phyloP scores from a whole-genome alignment of 1,140 invertebrate genomes.

The Melanaphis sacchari region DNA sequence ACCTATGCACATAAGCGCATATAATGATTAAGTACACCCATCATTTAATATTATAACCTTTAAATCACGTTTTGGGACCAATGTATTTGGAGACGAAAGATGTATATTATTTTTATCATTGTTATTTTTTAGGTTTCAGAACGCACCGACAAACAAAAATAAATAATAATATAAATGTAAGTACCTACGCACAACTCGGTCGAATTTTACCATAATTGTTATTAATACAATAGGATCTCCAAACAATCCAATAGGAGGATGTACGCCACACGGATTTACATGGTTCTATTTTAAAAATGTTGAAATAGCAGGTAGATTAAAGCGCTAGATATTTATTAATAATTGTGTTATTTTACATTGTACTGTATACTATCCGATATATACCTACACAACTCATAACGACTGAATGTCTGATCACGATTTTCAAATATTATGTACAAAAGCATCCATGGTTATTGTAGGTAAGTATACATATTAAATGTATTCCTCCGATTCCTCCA shows the following conservation, averaged over 20 bases:
- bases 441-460: not conserved
- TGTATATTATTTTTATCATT: not conserved
- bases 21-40: not conserved
- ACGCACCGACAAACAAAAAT: not conserved
- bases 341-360: not conserved
- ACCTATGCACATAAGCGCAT: not conserved
- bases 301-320: not conserved
- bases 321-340: not conserved
- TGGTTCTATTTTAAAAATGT: not conserved
- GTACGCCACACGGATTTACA: not conserved
- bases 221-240: not conserved
- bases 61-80: not conserved
- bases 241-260: not conserved
- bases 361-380: not conserved
- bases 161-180: conserved; percentile 11
- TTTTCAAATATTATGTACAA: conserved; percentile 39
- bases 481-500: not conserved
- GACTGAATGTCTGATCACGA: conserved; percentile 14
- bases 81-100: not conserved
- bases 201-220: not conserved
- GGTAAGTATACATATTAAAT: not conserved
- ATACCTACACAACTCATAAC: not conserved
- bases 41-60: not conserved
- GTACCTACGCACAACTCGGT: not conserved
- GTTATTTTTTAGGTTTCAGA: not conserved